phyloP scores from a whole-genome alignment of 2,888 invertebrate species.

The Ichneumoninae sp. region DNA sequence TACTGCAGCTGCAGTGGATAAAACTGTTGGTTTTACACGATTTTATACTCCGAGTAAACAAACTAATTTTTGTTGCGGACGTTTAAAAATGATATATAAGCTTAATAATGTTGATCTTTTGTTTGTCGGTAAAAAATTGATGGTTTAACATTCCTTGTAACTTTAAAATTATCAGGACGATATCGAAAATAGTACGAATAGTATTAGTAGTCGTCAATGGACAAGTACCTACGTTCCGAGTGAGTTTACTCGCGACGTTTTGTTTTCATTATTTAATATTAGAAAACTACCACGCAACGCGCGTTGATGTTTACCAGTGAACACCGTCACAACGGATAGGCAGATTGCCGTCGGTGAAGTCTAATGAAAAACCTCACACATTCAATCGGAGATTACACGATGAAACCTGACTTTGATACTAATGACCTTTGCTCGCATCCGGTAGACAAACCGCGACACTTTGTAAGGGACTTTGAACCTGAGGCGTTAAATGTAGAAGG shows the following conservation, averaged over 20 bases:
- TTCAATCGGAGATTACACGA: conserved; percentile 27
- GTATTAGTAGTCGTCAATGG: neutral
- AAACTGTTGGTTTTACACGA: neutral
- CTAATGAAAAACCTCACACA: conserved; percentile 4
- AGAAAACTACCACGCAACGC: neutral
- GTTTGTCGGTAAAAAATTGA: neutral
- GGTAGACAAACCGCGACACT: conserved; percentile 1
- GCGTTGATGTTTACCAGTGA: neutral
- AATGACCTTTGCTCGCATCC: conserved; percentile 9
- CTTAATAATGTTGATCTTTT: neutral
- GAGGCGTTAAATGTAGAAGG: neutral
- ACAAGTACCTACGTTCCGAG: neutral
- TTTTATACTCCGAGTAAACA: neutral
- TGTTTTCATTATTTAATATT: neutral
- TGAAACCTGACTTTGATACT: conserved; percentile 11
- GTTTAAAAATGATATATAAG: neutral
- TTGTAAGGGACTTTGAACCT: neutral
- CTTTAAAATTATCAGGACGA: neutral
- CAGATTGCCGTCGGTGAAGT: neutral
- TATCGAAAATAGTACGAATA: neutral
- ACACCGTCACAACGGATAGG: neutral
- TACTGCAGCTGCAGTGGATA: neutral
- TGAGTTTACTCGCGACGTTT: neutral
- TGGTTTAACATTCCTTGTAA: neutral
- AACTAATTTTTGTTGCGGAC: neutral